Evolutionary conservation across 2,888 invertebrate genomes (phyloP).

Genomic region (Schrankia costaestrigalis): DNA sequence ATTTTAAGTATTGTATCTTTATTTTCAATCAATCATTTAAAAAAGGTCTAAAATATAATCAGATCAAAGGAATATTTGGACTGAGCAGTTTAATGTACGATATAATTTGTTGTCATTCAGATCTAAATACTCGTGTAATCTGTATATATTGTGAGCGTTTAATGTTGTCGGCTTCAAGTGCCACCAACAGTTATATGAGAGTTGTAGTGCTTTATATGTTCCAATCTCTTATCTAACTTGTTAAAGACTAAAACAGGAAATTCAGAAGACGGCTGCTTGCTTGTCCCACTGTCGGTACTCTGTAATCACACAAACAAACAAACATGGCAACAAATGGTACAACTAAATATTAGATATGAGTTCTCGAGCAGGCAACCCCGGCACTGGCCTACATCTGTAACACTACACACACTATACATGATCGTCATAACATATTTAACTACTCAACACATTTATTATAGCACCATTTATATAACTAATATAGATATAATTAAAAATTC

Average conservation of each 20-base stretch:
- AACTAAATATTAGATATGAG: slow-evolving; percentile 33
- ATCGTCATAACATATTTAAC: slow-evolving; percentile 35
- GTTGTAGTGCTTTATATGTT: slow-evolving; percentile 44
- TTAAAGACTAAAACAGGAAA: slow-evolving; percentile 59
- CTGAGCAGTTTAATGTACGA: neutral
- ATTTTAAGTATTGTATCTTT: slow-evolving; percentile 16
- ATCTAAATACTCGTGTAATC: slow-evolving; percentile 20
- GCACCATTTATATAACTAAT: slow-evolving; percentile 16
- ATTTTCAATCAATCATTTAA: slow-evolving; percentile 19
- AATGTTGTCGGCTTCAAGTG: slow-evolving; percentile 19
- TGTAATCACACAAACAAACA: slow-evolving; percentile 76
- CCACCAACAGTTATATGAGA: slow-evolving; percentile 24
- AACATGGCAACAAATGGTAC: slow-evolving; percentile 71
- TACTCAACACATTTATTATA: slow-evolving; percentile 27
- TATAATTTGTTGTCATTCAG: slow-evolving; percentile 10
- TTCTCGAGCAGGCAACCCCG: slow-evolving; percentile 59
- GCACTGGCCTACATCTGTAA: slow-evolving; percentile 73
- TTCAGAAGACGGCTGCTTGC: slow-evolving; percentile 47
- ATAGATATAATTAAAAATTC: slow-evolving; percentile 13
- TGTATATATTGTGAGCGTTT: slow-evolving; percentile 49
- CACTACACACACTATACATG: slow-evolving; percentile 71
- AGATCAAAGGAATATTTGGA: slow-evolving; percentile 13
- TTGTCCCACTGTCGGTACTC: slow-evolving; percentile 48
- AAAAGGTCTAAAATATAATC: slow-evolving; percentile 19
- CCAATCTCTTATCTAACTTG: slow-evolving; percentile 33